Evolutionary conservation across 2,113 vertebrate species (phyloP).

Genomic region (Tyrannus savana): DNA sequence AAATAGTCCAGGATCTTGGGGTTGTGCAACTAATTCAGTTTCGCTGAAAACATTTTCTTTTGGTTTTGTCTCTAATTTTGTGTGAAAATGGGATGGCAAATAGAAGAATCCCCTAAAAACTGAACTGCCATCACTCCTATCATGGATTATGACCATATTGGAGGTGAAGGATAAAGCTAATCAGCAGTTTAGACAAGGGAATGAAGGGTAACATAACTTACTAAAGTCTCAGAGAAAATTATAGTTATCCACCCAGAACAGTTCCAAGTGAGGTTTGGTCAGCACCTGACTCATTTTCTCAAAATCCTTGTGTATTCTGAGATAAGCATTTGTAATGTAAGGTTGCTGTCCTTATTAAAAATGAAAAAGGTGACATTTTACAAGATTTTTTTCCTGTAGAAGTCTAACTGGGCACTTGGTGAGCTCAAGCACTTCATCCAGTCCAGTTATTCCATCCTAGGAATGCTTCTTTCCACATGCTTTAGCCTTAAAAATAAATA

Average conservation of each 20-base stretch:
- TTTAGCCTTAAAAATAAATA: background rate
- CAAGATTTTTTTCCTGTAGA: background rate
- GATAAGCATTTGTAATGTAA: background rate
- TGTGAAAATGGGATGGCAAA: background rate
- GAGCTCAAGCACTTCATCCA: background rate
- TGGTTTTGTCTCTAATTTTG: background rate
- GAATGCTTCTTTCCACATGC: background rate
- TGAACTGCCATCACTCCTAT: background rate
- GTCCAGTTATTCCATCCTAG: background rate
- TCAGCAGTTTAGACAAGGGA: background rate
- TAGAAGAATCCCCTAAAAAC: background rate
- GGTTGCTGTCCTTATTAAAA: background rate
- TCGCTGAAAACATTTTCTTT: background rate
- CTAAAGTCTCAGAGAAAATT: background rate
- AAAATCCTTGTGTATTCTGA: background rate
- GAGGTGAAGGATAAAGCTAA: background rate
- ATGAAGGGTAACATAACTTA: background rate
- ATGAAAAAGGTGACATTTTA: accelerated
- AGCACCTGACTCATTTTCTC: background rate
- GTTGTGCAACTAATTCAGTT: background rate
- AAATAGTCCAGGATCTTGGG: background rate
- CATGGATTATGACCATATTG: background rate
- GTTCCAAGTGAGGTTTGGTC: background rate
- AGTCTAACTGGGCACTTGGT: background rate
- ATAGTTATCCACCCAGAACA: background rate